Evolutionary conservation across 64 coral and sea anemone species (phyloP), one percentile per base, ranked within the genome.

Genomic region (Platygyra sinensis): DNA sequence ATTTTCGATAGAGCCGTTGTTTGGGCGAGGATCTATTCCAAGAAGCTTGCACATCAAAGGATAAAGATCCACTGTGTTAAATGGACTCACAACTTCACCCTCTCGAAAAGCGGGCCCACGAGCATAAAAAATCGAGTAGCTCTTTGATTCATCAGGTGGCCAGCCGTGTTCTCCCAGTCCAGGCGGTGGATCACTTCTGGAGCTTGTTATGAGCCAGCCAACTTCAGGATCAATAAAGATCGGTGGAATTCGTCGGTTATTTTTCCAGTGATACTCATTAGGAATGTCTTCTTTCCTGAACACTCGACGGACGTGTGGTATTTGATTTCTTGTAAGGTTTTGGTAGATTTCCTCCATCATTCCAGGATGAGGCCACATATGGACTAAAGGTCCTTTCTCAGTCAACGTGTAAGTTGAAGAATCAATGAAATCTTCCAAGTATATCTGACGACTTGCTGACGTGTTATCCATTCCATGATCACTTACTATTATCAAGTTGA

Each of bases 401-500:
- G 79, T 71, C 10, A 94, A 49, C 14, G 78, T 74, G 55, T 90
- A 90, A 14, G 36, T 86, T 31, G 62, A 74, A 0, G 93, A 77
- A 46, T 94, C 65, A 5, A 94, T 69, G 60, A 76, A 90, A 27
- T 83, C 82, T 46, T 90, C 88, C 32, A 94, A 74, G 62, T 90
- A 94, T 25, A 94, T 72, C 28, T 62, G 60, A 10, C 82, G 87
- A 50, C 82, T 87, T 14, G 93, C 87, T 49, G 93, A 94, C 32
- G 83, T 86, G 29, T 57, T 90, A 52, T 84, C 83, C 88, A 94
- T 90, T 25, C 93, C 93, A 87, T 94, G 93, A 64, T 90, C 87
- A 80, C 87, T 90, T 17, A 89, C 89, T n/a, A 91, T 65, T 67
- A 94, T 94, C 24, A 90, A 79, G 52, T 94, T 94, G 22, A 94